These are phyloP conservation scores for Sorex maritimensis DNA, from an alignment of 2,797 vertebrate genomes.

Conservation along the genomic window DNA sequence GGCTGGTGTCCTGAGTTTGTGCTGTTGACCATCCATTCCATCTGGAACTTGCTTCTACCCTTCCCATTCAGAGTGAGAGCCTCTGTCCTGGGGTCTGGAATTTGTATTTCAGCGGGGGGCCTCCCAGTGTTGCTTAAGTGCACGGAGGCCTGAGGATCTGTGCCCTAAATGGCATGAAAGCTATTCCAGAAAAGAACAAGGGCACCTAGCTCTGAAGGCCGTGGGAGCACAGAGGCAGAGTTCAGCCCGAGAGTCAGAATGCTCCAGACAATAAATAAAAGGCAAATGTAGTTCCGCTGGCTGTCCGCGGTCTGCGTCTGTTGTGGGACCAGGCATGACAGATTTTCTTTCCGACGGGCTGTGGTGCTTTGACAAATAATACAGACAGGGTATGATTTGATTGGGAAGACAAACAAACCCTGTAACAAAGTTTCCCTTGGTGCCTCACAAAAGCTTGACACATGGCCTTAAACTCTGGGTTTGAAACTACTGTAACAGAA, in stretches of 20 bases:
- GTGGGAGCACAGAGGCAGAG: neutral
- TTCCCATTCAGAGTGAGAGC: neutral
- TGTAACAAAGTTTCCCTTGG: neutral
- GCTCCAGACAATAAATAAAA: neutral
- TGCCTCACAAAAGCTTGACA: neutral
- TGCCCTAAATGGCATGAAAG: neutral
- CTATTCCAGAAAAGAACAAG: slow-evolving; percentile 36
- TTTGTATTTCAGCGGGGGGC: slow-evolving; percentile 23
- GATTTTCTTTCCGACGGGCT: neutral
- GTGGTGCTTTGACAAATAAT: slow-evolving; percentile 37
- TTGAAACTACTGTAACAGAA: neutral
- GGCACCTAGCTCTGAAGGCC: neutral
- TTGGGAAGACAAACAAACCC: slow-evolving; percentile 8
- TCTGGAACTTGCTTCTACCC: neutral
- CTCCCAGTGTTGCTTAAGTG: neutral
- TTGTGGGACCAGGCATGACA: neutral
- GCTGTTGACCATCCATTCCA: neutral
- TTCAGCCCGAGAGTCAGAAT: slow-evolving; percentile 45
- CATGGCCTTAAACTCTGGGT: neutral
- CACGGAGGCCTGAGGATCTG: neutral
- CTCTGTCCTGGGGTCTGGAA: neutral
- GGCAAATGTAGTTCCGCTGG: neutral
- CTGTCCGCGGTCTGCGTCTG: neutral
- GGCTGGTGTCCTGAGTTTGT: neutral
- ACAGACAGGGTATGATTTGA: slow-evolving; percentile 9